Conservation (phyloP, 2,888 invertebrate genomes). For the Seira ritae region DNA sequence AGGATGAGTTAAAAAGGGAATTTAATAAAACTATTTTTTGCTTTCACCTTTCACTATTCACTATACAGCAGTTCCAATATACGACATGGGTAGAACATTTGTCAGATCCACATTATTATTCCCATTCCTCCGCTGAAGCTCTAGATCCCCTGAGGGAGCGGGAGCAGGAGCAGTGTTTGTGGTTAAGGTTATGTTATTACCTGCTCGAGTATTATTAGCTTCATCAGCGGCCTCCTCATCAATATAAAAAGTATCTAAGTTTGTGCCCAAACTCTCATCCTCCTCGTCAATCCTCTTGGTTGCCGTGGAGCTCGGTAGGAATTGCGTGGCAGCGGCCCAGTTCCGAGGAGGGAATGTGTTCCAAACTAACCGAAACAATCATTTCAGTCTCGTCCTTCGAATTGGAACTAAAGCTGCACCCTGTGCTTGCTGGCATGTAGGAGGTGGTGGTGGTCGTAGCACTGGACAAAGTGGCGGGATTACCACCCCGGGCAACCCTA, state of each 20-base stretch:
- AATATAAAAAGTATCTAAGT: constrained; percentile 51
- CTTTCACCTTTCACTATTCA: neutral
- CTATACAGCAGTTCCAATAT: constrained; percentile 69
- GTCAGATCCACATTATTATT: constrained; percentile 66
- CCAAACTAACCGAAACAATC: constrained; percentile 57
- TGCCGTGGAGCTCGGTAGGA: constrained; percentile 30
- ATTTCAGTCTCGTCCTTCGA: constrained; percentile 67
- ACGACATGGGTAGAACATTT: constrained; percentile 57
- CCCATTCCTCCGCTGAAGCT: constrained; percentile 64
- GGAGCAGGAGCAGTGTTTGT: constrained; percentile 25
- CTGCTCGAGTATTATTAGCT: constrained; percentile 15
- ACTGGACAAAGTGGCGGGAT: constrained; percentile 22
- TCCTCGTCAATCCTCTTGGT: constrained; percentile 18
- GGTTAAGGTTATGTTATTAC: neutral
- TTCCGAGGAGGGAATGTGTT: constrained; percentile 59
- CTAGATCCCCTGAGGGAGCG: constrained; percentile 13
- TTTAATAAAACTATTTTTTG: too few species aligned
- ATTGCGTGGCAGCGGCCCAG: constrained; percentile 65
- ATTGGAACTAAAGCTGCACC: constrained; percentile 60
- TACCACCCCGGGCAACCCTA: constrained; percentile 33
- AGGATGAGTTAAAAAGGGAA: too few species aligned
- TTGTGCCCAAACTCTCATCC: constrained; percentile 46
- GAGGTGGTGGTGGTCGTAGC: constrained; percentile 32
- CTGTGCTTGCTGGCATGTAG: constrained; percentile 36
- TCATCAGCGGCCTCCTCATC: constrained; percentile 45